Conservation (phyloP, 2,113 vertebrate genomes). For the Etheostoma spectabile region DNA sequence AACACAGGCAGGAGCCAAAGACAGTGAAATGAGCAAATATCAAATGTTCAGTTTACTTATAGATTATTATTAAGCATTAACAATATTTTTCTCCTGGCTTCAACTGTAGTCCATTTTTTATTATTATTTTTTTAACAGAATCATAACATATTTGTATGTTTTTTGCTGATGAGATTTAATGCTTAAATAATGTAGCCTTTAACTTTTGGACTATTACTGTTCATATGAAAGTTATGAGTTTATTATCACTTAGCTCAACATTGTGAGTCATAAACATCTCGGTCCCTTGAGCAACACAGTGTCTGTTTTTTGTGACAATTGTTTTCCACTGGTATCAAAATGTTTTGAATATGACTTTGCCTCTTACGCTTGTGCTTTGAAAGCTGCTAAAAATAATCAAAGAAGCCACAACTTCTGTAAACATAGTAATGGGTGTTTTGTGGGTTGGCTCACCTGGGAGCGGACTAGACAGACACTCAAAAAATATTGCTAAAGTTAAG, state of each 20-base stretch:
- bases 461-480: conserved; percentile 50
- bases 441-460: conserved; percentile 65
- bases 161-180: not conserved
- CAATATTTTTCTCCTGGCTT: not conserved
- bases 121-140: not conserved
- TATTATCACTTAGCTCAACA: not conserved
- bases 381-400: conserved; percentile 49
- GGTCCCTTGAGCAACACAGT: not conserved
- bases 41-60: not conserved
- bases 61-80: not conserved
- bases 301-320: not conserved
- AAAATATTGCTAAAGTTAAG: conserved; percentile 56
- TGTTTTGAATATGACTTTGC: conserved; percentile 25
- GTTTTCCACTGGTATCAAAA: not conserved
- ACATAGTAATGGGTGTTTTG: conserved; percentile 46
- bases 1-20: conserved; percentile 11
- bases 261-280: conserved; percentile 1
- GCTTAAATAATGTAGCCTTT: not conserved
- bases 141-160: not conserved
- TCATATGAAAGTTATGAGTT: not conserved
- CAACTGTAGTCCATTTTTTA: not conserved
- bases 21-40: not conserved
- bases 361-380: conserved; percentile 32
- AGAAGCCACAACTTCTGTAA: conserved; percentile 39
- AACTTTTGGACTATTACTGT: not conserved